These are phyloP conservation scores for Bucorvus abyssinicus DNA, from an alignment of 2,797 vertebrate species.

Conservation along the genomic window DNA sequence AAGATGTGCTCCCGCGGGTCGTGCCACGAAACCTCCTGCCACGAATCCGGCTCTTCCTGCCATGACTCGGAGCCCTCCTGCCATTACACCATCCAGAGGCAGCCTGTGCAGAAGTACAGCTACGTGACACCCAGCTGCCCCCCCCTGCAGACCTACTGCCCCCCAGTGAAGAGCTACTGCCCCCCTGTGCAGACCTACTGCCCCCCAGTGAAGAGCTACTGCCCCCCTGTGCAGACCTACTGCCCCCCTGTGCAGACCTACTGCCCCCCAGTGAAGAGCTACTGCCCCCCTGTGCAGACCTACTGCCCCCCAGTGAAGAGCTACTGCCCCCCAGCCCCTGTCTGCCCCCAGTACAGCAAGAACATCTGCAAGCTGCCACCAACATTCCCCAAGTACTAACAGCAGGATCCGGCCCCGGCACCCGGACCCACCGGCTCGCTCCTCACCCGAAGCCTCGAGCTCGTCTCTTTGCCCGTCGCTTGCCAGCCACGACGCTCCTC, in stretches of 20 bases:
- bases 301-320: not conserved
- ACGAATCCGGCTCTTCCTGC: not conserved
- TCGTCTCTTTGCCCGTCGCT: fast-evolving
- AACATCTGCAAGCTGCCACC: not conserved
- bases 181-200: not conserved
- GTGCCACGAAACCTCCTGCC: not conserved
- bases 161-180: not conserved
- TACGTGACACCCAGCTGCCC: not conserved
- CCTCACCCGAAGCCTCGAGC: fast-evolving
- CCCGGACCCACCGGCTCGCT: fast-evolving
- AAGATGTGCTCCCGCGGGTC: not conserved
- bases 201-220: not conserved
- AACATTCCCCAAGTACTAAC: not conserved
- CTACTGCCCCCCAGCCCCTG: not conserved
- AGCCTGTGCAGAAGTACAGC: not conserved
- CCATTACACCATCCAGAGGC: not conserved
- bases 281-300: fast-evolving
- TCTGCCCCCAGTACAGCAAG: not conserved
- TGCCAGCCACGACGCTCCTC: fast-evolving
- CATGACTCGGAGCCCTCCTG: not conserved
- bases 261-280: not conserved
- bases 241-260: not conserved
- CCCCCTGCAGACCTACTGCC: fast-evolving
- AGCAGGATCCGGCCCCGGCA: fast-evolving
- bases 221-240: fast-evolving